Evolutionary conservation across 2,113 vertebrate species (phyloP), one percentile per base, ranked within the genome.

Genomic region (Solea solea): DNA sequence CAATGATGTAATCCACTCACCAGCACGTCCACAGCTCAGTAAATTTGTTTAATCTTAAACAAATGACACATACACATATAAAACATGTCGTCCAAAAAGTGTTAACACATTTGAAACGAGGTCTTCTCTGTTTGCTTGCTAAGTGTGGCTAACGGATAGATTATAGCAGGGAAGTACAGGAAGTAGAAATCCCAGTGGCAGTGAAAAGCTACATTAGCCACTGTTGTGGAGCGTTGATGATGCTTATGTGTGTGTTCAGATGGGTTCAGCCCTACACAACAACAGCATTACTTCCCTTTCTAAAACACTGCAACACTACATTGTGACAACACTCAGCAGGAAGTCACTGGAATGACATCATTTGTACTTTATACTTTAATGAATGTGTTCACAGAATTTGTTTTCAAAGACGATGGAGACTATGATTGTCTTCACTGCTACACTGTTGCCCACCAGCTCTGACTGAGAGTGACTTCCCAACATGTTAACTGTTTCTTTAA

Each of bases 401-500:
- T 21, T 21, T 21, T 21, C 21, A 21, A 21, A 21, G 21, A 21
- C 21, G 21, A 34, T 34, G 34, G 2, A 34, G 34, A 21, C 21
- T 21, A 21, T 21, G 34, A 6, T 34, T 34, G 3, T 34, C 34
- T 34, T 13, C 9, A 4, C 9, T 48, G 3, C 11, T 10, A 48
- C 14, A 2, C 45, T 10, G 12, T 58, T 34, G 9, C 27, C 25
- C 10, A 12, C 27, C 53, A 40, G 27, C 44, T 27, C 9, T 50
- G 28, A 48, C 44, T 7, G 51, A 64, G 53, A 55, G 41, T 40
- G 28, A 14, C 46, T 53, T 46, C 34, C 28, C 21, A 27, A 16
- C 59, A 69, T 66, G 55, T 79, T 67, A n/a, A 50, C 55, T 25
- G 1, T 46, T 66, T 50, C 42, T 60, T 64, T 28, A 11, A 39